phyloP scores from a whole-genome alignment of 2,113 vertebrate genomes.

The Marcusenius ussheri region DNA sequence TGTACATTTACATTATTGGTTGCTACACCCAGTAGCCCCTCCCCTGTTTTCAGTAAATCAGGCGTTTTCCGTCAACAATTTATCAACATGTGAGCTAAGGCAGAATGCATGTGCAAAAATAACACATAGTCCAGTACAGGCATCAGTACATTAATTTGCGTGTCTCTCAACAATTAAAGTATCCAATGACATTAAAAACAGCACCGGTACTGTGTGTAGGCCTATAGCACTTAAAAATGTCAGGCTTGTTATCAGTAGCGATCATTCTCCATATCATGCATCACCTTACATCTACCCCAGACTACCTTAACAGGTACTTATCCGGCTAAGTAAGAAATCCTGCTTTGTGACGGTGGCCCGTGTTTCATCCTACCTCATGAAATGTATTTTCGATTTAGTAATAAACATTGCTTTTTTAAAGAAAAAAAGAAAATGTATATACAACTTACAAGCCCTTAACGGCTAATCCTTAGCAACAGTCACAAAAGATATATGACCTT shows the following conservation, averaged over 20 bases:
- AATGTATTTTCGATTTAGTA: background rate
- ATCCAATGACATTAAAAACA: background rate
- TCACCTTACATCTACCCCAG: background rate
- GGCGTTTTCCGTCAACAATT: background rate
- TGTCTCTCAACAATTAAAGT: background rate
- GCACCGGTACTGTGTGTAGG: background rate
- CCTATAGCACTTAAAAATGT: background rate
- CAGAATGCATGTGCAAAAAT: background rate
- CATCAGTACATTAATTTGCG: background rate
- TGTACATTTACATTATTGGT: background rate
- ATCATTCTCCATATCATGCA: background rate
- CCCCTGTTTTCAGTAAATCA: background rate
- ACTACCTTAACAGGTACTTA: background rate
- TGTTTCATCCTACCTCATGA: background rate
- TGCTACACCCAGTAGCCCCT: background rate
- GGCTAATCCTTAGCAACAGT: background rate
- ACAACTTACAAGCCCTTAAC: background rate
- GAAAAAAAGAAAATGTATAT: background rate
- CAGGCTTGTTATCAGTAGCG: background rate
- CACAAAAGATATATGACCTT: background rate
- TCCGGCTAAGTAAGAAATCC: background rate
- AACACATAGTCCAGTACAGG: background rate
- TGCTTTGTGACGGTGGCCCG: background rate
- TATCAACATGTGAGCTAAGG: background rate
- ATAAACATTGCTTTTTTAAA: background rate